Conservation (phyloP, 2,797 vertebrate genomes). For the Danio aesculapii region DNA sequence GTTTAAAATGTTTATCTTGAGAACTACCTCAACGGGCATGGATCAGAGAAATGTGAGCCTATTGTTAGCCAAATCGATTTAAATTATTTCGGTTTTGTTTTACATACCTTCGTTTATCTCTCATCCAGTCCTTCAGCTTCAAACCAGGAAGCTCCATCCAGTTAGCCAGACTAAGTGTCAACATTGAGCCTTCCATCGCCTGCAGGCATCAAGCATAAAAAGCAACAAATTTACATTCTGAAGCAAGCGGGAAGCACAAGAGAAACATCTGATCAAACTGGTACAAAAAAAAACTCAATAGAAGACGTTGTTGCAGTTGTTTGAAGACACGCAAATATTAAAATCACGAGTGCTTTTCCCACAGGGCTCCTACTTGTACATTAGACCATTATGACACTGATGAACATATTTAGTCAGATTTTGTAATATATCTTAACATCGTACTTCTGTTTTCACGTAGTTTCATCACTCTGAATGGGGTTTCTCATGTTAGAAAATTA, state of each 20-base stretch:
- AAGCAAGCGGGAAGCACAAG: conserved; percentile 25
- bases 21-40: background rate
- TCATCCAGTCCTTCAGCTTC: conserved; percentile 85
- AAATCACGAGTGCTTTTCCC: background rate
- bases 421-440: background rate
- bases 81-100: background rate
- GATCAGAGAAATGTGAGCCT: background rate
- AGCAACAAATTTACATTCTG: background rate
- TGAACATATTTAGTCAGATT: background rate
- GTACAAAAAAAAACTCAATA: background rate
- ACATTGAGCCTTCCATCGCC: conserved; percentile 86
- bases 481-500: background rate
- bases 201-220: conserved; percentile 54
- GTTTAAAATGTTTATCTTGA: background rate
- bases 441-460: background rate
- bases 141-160: conserved; percentile 87
- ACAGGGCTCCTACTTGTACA: background rate
- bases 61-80: no score
- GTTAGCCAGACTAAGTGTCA: conserved; percentile 83
- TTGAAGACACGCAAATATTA: background rate
- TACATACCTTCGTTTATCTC: conserved; percentile 83
- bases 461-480: background rate
- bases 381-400: background rate
- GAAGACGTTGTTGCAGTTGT: background rate
- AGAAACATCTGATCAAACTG: conserved; percentile 22